A percentile compares a stretch with the other conserved stretches of the same genome.
Conservation (phyloP, 2,797 vertebrate genomes). For the Lycodopsis pacificus region DNA sequence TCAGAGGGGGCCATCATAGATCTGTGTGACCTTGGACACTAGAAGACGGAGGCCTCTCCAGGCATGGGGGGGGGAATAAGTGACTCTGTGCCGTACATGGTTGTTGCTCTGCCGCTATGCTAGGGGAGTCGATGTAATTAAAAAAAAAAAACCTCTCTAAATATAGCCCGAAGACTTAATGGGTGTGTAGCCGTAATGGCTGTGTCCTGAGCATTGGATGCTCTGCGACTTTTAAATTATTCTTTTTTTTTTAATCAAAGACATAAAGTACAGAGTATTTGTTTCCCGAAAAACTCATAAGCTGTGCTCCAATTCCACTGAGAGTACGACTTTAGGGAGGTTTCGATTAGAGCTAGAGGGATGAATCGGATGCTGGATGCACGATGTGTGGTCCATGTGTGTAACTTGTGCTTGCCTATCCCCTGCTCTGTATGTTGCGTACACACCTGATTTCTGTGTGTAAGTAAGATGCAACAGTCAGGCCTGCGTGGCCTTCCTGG, state of each 20-base stretch:
- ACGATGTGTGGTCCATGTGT: not conserved
- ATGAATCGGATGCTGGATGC: not conserved
- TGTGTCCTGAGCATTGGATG: not conserved
- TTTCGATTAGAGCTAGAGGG: not conserved
- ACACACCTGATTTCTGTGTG: not conserved
- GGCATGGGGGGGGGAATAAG: conserved; percentile 47
- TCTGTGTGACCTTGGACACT: conserved; percentile 78
- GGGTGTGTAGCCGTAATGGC: conserved; percentile 7
- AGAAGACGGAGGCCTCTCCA: conserved; percentile 72
- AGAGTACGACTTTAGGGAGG: not conserved
- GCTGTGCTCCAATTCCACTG: not conserved
- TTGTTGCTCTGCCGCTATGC: conserved; percentile 38
- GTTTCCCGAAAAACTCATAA: conserved; percentile 5
- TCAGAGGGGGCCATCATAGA: conserved; percentile 74
- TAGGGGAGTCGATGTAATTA: conserved; percentile 51
- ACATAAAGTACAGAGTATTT: not conserved
- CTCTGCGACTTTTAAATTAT: not conserved
- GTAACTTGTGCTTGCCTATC: not conserved
- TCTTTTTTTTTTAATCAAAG: conserved; percentile 3
- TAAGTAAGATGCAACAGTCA: conserved; percentile 1
- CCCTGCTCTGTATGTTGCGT: not conserved
- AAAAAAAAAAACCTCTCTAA: conserved; percentile 37
- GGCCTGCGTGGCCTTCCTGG: not conserved
- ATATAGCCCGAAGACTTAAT: conserved; percentile 39
- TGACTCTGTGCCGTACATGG: conserved; percentile 40